phyloP scores from a whole-genome alignment of 2,888 invertebrate species.

The Corbicula japonica region DNA sequence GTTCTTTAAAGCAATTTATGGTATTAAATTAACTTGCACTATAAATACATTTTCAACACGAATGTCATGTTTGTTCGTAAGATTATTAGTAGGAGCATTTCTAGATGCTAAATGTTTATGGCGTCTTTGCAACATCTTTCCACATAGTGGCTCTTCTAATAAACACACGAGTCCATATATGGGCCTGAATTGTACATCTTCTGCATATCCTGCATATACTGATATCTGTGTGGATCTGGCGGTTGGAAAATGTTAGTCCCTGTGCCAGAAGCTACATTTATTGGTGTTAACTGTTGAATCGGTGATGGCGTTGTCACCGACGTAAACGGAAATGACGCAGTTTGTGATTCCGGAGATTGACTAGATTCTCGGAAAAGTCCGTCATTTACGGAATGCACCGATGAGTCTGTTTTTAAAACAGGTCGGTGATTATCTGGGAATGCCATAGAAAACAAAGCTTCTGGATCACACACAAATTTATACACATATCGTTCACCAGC shows the following conservation, averaged over 20 bases:
- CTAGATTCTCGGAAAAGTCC: conserved; percentile 69
- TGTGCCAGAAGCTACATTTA: conserved; percentile 65
- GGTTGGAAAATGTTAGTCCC: conserved; percentile 55
- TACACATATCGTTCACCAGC: conserved; percentile 97
- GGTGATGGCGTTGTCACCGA: conserved; percentile 57
- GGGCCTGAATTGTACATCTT: conserved; percentile 80
- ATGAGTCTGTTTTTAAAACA: conserved; percentile 80
- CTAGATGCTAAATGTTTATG: too few species aligned
- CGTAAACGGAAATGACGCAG: conserved; percentile 63
- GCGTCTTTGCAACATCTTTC: too few species aligned
- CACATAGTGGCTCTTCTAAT: conserved; percentile 52
- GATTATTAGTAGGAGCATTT: too few species aligned
- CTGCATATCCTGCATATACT: conserved; percentile 82
- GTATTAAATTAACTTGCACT: too few species aligned
- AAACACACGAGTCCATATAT: conserved; percentile 82
- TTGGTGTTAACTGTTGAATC: conserved; percentile 63
- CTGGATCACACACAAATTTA: conserved; percentile 97
- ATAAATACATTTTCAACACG: too few species aligned
- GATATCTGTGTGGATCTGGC: conserved; percentile 74
- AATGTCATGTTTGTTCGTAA: too few species aligned
- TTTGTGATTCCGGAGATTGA: conserved; percentile 67
- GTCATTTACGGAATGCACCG: conserved; percentile 56
- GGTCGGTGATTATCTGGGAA: conserved; percentile 83
- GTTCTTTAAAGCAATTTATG: too few species aligned
- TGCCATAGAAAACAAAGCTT: conserved; percentile 86